Evolutionary conservation across 2,797 vertebrate genomes (phyloP).

Genomic region (Ptychobarbus kaznakovi): DNA sequence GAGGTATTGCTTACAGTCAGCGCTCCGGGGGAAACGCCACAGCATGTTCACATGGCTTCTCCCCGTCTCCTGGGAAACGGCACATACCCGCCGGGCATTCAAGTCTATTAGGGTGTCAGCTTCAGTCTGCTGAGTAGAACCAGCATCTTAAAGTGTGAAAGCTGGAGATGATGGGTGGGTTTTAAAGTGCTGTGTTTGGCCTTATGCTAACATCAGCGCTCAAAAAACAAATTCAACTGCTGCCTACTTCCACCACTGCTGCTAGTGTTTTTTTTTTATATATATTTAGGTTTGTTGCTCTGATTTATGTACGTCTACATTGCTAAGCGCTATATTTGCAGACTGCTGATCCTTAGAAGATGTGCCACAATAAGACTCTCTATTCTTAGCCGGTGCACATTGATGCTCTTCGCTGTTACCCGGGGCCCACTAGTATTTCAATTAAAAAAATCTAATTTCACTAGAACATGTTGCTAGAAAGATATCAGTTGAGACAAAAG

Average conservation of each 20-base stretch:
- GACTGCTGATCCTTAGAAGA: conserved; percentile 50
- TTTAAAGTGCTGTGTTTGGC: conserved; percentile 39
- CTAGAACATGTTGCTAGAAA: background rate
- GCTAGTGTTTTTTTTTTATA: background rate
- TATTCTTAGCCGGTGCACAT: conserved; percentile 14
- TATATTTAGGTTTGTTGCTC: conserved; percentile 42
- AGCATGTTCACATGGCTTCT: conserved; percentile 36
- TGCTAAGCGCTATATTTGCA: conserved; percentile 42
- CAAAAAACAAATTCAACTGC: conserved; percentile 24
- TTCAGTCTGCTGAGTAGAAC: conserved; percentile 46
- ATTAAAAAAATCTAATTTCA: background rate
- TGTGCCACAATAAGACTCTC: conserved; percentile 38
- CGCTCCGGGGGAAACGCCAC: conserved; percentile 27
- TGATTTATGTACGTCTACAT: conserved; percentile 55
- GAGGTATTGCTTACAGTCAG: conserved; percentile 49
- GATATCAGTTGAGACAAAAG: background rate
- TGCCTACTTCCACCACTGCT: background rate
- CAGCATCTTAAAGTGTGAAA: conserved; percentile 44
- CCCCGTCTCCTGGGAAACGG: conserved; percentile 49
- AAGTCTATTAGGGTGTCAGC: conserved; percentile 51
- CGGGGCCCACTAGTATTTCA: background rate
- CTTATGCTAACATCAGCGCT: background rate
- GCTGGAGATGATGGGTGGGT: conserved; percentile 32
- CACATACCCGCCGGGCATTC: conserved; percentile 39
- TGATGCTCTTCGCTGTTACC: conserved; percentile 24